Conservation (phyloP, 92 coral and sea anemone species). For the Parazoanthus swiftii region DNA sequence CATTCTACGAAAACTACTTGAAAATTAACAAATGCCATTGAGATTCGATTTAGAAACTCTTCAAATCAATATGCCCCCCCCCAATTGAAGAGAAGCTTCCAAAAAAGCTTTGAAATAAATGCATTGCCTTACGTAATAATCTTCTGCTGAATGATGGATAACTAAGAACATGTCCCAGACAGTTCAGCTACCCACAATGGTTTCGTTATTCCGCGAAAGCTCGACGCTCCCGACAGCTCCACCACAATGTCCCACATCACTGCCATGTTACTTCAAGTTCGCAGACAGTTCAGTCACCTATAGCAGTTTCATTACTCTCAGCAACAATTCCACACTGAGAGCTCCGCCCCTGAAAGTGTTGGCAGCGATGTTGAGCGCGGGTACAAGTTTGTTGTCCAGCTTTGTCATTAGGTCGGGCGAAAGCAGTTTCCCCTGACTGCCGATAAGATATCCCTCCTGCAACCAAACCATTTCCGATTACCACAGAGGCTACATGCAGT, state of each 20-base stretch:
- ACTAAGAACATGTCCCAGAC: too few species aligned
- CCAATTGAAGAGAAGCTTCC: background rate
- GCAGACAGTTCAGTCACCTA: slow-evolving; percentile 13
- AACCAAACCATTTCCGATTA: background rate
- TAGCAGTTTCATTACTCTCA: slow-evolving; percentile 64
- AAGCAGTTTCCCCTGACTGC: slow-evolving; percentile 69
- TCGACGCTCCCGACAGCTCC: background rate
- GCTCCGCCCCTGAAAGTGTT: slow-evolving; percentile 68
- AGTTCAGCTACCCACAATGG: too few species aligned
- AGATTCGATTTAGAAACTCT: background rate
- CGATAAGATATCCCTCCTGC: slow-evolving; percentile 89
- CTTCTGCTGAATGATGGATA: too few species aligned
- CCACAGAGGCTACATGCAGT: background rate
- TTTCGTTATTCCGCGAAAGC: background rate
- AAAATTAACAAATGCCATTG: background rate
- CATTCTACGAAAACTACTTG: background rate
- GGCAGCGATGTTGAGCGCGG: slow-evolving; percentile 84
- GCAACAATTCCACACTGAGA: slow-evolving; percentile 67
- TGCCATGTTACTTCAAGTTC: background rate
- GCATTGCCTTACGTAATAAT: too few species aligned
- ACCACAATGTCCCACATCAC: background rate
- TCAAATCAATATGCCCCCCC: background rate
- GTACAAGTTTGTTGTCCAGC: slow-evolving; percentile 84
- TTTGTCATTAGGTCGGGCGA: slow-evolving; percentile 79
- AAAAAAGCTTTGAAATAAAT: too few species aligned